Evolutionary conservation across 2,888 invertebrate species (phyloP).

Genomic region (Aphodius sticticus): DNA sequence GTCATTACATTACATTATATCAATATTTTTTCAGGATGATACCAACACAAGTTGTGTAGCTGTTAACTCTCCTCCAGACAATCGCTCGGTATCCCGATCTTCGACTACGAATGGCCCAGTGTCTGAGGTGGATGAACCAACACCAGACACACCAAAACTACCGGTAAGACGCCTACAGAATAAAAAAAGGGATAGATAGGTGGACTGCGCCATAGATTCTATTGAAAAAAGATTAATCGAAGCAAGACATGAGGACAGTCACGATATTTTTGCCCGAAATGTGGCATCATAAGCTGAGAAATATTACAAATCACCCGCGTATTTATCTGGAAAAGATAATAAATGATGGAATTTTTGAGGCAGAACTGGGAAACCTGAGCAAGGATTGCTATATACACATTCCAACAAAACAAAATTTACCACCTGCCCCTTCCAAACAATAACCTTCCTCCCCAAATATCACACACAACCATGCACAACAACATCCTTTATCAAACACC

Average conservation of each 20-base stretch:
- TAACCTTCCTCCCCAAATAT: neutral
- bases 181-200: constrained; percentile 11
- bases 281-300: constrained; percentile 28
- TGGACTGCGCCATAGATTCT: constrained; percentile 22
- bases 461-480: neutral
- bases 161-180: neutral
- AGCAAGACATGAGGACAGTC: constrained; percentile 23
- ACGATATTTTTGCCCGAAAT: constrained; percentile 31
- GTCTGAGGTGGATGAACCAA: constrained; percentile 9
- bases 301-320: constrained; percentile 30
- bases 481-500: neutral
- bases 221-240: constrained; percentile 17
- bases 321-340: constrained; percentile 36
- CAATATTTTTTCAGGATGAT: constrained; percentile 17
- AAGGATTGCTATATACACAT: constrained; percentile 23
- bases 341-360: constrained; percentile 34
- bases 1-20: neutral
- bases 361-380: constrained; percentile 34
- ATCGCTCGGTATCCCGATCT: neutral
- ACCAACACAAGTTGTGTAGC: neutral
- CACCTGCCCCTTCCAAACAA: neutral
- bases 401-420: too few relatives aligned
- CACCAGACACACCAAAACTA: neutral
- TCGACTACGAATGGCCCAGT: neutral
- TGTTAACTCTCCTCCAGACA: constrained; percentile 10